phyloP scores from a whole-genome alignment of 2,113 vertebrate species.

The Bujurquina vittata region DNA sequence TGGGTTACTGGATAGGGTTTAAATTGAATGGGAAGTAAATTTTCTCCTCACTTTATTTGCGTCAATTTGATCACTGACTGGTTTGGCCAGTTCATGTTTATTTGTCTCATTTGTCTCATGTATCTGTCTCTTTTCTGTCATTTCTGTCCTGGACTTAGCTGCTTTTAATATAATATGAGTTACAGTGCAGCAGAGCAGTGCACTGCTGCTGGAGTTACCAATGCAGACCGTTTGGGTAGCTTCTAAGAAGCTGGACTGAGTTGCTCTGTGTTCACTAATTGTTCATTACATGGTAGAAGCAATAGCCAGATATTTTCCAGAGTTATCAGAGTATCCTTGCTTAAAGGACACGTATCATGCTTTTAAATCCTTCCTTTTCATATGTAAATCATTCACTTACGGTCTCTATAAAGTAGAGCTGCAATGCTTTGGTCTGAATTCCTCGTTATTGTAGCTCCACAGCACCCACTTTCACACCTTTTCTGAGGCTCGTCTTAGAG shows the following conservation, averaged over 20 bases:
- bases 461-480: no score
- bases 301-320: background rate
- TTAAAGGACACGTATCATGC: background rate
- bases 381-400: no score
- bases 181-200: background rate
- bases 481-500: no score
- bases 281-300: background rate
- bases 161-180: background rate
- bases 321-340: background rate
- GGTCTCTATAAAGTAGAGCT: no score
- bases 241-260: background rate
- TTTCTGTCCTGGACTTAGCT: background rate
- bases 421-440: no score
- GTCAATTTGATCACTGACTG: background rate
- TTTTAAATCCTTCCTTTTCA: no score
- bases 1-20: background rate
- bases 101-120: background rate
- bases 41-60: background rate
- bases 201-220: background rate
- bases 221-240: background rate
- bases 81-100: background rate
- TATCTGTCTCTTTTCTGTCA: background rate
- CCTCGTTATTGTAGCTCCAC: no score
- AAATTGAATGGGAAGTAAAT: background rate
- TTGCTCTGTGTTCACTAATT: background rate